phyloP scores from a whole-genome alignment of 2,888 invertebrate species.

The Stenchaetothrips biformis region DNA sequence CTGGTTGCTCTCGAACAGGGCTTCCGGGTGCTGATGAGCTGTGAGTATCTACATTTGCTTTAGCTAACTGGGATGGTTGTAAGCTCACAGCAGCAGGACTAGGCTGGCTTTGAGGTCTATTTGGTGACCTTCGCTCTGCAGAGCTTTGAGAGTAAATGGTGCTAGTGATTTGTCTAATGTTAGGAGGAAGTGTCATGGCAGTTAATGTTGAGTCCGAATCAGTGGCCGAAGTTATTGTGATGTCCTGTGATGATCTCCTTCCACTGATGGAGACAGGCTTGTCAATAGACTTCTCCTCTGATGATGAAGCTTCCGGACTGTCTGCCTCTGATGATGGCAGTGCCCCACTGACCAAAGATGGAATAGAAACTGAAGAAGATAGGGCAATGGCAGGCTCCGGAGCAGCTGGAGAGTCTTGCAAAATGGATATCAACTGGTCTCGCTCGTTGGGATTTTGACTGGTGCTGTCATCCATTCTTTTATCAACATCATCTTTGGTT shows the following conservation, averaged over 20 bases:
- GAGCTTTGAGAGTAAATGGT: not conserved
- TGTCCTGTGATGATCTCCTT: not conserved
- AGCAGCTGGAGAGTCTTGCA: not conserved
- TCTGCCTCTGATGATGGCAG: not conserved
- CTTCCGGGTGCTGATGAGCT: not conserved
- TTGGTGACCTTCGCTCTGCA: not conserved
- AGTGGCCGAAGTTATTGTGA: not conserved
- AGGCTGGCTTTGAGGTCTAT: not conserved
- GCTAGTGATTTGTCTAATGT: not conserved
- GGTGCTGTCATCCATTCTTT: not conserved
- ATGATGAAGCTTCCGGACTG: not conserved
- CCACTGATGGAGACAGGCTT: not conserved
- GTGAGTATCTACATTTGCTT: not conserved
- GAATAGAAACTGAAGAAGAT: not conserved
- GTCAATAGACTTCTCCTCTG: not conserved
- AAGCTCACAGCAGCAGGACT: not conserved
- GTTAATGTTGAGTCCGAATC: slow-evolving; percentile 3
- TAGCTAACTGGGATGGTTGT: not conserved
- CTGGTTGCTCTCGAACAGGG: not conserved
- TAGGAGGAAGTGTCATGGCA: slow-evolving; percentile 2
- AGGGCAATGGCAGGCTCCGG: not conserved
- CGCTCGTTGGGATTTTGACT: not conserved
- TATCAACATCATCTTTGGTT: not conserved
- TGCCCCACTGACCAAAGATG: not conserved
- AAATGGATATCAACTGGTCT: not conserved